Base-by-base conservation (phyloP, 2,113 vertebrate genomes). In the Cnemophilus loriae region DNA sequence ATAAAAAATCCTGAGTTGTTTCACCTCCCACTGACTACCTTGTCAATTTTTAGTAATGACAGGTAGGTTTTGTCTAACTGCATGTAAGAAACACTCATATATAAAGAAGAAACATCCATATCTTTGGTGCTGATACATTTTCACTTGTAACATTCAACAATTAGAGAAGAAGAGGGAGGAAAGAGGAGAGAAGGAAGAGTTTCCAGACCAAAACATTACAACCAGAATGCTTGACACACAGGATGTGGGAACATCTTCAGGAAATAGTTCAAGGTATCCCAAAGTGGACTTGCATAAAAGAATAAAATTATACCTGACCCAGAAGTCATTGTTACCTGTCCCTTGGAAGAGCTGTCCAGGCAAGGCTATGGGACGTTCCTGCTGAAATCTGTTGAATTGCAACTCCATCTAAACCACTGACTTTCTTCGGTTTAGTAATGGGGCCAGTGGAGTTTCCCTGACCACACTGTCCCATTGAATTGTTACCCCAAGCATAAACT, bases 401-500 rank as follows among this genome's bases (percentile, higher is more conserved):
- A 89, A 99, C 98, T 30, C 99, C 99, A 87, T 99, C 99, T 93
- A 99, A 97, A 93, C 99, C 99, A 80, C 98, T 99, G 49, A 99
- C 99, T 97, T 99, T 99, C 98, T 99, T 99, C 74, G 99, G 99
- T 97, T 99, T 99, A 92, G 99, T 99, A 95, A 99, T 99, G n/a
- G 99, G 99, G 68, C 99, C 99, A 6, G 99, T 99, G 56, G 99
- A 99, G 95, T 99, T 99, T n/a, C 99, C 99, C 96, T 99, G 99
- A 47, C 99, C 99, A 96, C 99, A 99, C 59, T 99, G 99, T 9
- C 99, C 99, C 99, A 99, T 99, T 23, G 99, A 99, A 96, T 99
- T 99, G 97, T 99, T 99, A 32, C 99, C 99, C 99, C 99, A 99
- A 26, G 99, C 99, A 84, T 99, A 99, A 87, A 99, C 99, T 98